Conservation (phyloP, 2,113 vertebrate genomes). For the Miniopterus natalensis region DNA sequence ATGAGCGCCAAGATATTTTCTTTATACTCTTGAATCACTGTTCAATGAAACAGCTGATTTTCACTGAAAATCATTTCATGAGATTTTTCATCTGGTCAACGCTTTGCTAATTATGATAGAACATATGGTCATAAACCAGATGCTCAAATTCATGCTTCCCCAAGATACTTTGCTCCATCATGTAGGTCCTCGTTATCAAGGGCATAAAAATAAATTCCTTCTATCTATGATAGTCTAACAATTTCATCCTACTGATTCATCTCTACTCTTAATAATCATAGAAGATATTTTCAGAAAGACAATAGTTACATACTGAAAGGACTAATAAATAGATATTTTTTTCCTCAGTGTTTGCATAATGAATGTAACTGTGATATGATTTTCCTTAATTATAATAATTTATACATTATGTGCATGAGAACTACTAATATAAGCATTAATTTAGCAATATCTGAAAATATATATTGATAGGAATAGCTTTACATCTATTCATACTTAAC, state of each 20-base stretch:
- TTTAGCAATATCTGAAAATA: neutral
- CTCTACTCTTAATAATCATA: neutral
- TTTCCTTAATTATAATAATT: constrained; percentile 57
- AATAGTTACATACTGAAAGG: neutral
- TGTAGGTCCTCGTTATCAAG: neutral
- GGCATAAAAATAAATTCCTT: constrained; percentile 15
- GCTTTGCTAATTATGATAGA: constrained; percentile 55
- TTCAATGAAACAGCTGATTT: constrained; percentile 28
- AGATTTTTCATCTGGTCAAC: constrained; percentile 50
- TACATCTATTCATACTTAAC: neutral
- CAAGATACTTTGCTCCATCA: neutral
- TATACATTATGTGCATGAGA: neutral
- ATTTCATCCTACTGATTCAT: neutral
- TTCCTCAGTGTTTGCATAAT: neutral
- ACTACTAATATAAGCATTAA: neutral
- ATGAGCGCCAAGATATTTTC: constrained; percentile 52
- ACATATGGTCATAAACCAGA: constrained; percentile 15
- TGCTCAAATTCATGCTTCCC: neutral
- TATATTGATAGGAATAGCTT: constrained; percentile 29
- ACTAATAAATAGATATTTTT: neutral
- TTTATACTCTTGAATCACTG: constrained; percentile 42
- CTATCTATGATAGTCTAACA: neutral
- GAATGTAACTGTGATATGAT: neutral
- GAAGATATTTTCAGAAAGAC: neutral
- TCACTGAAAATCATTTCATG: constrained; percentile 47